Conservation (phyloP, 2,113 vertebrate species). For the Varanus salvator region DNA sequence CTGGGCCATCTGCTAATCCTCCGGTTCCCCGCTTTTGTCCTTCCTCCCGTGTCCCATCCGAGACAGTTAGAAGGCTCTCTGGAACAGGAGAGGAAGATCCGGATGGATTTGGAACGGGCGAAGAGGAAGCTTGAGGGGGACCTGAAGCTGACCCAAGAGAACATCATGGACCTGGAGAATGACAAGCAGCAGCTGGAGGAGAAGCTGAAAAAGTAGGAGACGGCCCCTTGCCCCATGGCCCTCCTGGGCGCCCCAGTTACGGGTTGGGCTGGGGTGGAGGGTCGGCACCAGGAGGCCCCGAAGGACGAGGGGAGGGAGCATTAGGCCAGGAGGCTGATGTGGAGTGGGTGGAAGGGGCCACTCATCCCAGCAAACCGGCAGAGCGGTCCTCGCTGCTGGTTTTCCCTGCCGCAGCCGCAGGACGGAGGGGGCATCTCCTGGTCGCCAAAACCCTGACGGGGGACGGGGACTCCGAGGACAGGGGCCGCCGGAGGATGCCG, state of each 20-base stretch:
- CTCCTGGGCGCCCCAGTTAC: too few species aligned
- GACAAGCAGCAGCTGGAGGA: slow-evolving; percentile 85
- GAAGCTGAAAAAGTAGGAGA: slow-evolving; percentile 77
- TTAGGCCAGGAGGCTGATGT: neutral
- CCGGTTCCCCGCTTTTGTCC: too few species aligned
- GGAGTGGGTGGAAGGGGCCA: neutral
- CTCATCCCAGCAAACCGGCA: too few species aligned
- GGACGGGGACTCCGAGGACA: neutral
- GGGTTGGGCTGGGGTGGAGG: neutral
- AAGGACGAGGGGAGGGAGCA: rapidly evolving
- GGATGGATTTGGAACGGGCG: slow-evolving; percentile 82
- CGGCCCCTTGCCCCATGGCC: rapidly evolving
- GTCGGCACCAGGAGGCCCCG: neutral
- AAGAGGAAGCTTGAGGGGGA: slow-evolving; percentile 83
- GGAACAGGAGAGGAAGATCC: slow-evolving; percentile 84
- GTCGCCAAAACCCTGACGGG: neutral
- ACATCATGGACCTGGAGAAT: slow-evolving; percentile 83
- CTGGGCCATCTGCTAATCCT: too few species aligned
- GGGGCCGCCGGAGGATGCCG: too few species aligned
- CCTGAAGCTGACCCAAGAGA: slow-evolving; percentile 80
- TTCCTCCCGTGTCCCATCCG: neutral
- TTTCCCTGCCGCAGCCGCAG: neutral
- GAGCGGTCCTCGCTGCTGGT: too few species aligned
- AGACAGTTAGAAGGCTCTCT: slow-evolving; percentile 79
- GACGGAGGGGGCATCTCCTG: neutral